Percentiles rank a stretch among this genome's conserved stretches.
Evolutionary conservation across 2,888 invertebrate species (phyloP).

Genomic region (Drosophila prostipennis): DNA sequence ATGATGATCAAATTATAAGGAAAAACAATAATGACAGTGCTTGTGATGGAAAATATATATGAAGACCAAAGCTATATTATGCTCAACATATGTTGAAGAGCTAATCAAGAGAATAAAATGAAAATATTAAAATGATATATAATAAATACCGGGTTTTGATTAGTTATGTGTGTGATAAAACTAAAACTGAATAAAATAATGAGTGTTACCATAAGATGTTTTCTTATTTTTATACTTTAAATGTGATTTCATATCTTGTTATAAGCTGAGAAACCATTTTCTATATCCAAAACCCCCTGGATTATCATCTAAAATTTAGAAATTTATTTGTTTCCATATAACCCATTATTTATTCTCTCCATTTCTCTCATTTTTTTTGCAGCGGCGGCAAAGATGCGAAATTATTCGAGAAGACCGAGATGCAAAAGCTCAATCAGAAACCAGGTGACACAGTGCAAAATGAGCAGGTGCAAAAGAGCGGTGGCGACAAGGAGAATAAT

Average conservation of each 20-base stretch:
- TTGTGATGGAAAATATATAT: neutral
- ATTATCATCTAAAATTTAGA: neutral
- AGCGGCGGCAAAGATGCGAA: slow-evolving; percentile 76
- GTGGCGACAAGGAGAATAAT: slow-evolving; percentile 35
- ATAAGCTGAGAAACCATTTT: too few species aligned
- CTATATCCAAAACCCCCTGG: too few species aligned
- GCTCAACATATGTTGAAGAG: neutral
- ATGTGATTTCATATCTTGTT: too few species aligned
- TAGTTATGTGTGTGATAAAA: neutral
- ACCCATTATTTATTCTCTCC: slow-evolving; percentile 1
- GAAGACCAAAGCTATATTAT: neutral
- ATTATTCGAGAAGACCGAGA: slow-evolving; percentile 65
- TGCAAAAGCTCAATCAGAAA: slow-evolving; percentile 60
- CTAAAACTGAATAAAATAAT: too few species aligned
- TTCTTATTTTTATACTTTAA: too few species aligned
- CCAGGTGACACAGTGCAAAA: slow-evolving; percentile 37
- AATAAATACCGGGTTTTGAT: too few species aligned
- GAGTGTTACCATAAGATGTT: too few species aligned
- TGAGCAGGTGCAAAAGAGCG: slow-evolving; percentile 14
- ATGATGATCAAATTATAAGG: slow-evolving; percentile 15
- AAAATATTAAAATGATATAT: neutral
- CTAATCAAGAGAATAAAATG: neutral
- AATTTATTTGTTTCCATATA: neutral
- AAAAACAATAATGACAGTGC: neutral
- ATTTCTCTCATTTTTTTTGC: slow-evolving; percentile 22